These are phyloP conservation scores for Nestor notabilis DNA, from an alignment of 2,113 vertebrate genomes.

Conservation along the genomic window DNA sequence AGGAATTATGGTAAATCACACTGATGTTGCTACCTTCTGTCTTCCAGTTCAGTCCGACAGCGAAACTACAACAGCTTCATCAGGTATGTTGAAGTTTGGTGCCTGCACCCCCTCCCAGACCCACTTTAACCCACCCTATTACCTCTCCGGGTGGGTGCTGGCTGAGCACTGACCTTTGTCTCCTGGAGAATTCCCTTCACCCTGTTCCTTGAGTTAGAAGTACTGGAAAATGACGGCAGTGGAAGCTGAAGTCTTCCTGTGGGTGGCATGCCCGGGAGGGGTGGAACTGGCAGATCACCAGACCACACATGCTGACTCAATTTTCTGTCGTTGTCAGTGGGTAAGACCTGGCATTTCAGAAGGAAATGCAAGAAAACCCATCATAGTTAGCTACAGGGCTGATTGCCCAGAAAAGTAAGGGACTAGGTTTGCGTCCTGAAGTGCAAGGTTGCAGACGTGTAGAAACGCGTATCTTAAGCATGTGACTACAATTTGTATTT, in stretches of 20 bases:
- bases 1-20: neutral
- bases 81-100: constrained; percentile 19
- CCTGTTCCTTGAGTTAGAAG: neutral
- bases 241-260: neutral
- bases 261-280: neutral
- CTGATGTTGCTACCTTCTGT: neutral
- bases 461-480: neutral
- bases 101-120: neutral
- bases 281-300: neutral
- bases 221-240: neutral
- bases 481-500: neutral
- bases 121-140: neutral
- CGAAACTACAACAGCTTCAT: neutral
- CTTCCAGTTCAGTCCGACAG: constrained; percentile 46
- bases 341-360: neutral
- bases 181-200: neutral
- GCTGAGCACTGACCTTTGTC: neutral
- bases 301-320: neutral
- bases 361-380: neutral
- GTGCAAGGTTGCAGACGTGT: neutral
- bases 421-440: neutral
- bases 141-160: neutral
- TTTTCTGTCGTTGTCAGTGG: neutral
- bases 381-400: neutral
- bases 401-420: neutral